Base-by-base conservation (phyloP, 2,888 invertebrate species). In the Margaritifera margaritifera region DNA sequence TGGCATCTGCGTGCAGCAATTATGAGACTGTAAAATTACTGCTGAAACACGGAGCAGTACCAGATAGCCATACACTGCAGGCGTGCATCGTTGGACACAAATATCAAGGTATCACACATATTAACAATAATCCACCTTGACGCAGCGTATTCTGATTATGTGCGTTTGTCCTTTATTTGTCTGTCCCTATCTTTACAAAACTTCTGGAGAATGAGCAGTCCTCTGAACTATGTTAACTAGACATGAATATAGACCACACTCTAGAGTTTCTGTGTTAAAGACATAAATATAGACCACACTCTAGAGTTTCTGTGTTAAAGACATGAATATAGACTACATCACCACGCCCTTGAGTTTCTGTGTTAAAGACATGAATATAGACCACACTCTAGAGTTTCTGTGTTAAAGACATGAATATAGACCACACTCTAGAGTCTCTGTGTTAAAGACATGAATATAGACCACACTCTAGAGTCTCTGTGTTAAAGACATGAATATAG, bases 1-100 rank as follows among this genome's bases (percentile, higher is more conserved):
- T 77, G 19, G 79, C 79, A 15, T 73, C 70, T 11, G 59, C 71
- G 4, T 67, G 58, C 56, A 76, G 76, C 18, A 67, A 72, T 50
- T 66, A 62, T 55, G 55, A 59, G n/a, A 64, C 72, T 58, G 60
- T 73, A 42, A 71, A 72, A 6, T 58, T 64, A 27, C 69, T 78
- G 25, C 24, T 73, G n/a, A 59, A 59, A 20, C 19, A 69, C 11
- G 68, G 70, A 8, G 74, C 71, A 8, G 51, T 24, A 18, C 65
- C 66, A 5, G 57, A 66, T 31, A 60, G 59, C 22, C 22, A 70
- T 20, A 69, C 72, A 0, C 61, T 78, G n/a, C 25, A 74, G 18
- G 78, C 78, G 18, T 66, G 69, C 8, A 71, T 71, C 53, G 65
- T 62, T 51, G 67, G 69, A 54, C 62, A 63, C 5, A 56, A 55